Evolutionary conservation across 2,797 vertebrate genomes (phyloP).

Genomic region (Silurus lanzhouensis): DNA sequence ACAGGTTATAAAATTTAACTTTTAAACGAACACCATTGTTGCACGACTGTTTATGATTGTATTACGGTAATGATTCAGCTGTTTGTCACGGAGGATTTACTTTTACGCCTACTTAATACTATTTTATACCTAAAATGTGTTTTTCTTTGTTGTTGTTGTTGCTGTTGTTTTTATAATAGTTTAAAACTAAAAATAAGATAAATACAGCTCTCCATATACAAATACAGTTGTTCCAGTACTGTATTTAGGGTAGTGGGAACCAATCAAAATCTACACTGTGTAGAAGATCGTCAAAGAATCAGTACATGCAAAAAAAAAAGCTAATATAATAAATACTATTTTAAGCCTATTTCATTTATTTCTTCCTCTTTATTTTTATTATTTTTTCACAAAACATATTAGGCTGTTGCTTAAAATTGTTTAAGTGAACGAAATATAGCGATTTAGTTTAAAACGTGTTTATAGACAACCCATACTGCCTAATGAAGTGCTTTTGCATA

Average conservation of each 20-base stretch:
- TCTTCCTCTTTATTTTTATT: not conserved
- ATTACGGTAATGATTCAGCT: constrained; percentile 63
- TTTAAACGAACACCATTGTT: not conserved
- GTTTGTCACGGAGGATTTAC: not conserved
- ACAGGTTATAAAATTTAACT: not conserved
- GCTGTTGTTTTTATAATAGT: not conserved
- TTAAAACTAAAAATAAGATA: not conserved
- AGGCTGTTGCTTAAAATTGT: not conserved
- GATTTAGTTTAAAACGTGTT: not conserved
- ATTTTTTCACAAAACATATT: not conserved
- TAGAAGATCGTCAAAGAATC: not conserved
- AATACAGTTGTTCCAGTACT: not conserved
- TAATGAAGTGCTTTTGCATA: no score
- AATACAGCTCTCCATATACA: not conserved
- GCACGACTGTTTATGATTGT: not conserved
- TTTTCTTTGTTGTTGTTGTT: no score
- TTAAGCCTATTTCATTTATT: not conserved
- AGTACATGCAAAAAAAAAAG: not conserved
- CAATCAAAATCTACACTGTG: not conserved
- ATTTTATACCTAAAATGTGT: not conserved
- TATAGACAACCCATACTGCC: not conserved
- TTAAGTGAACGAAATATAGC: no score
- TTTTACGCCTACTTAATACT: not conserved
- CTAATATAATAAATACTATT: not conserved
- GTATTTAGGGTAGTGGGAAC: not conserved